phyloP scores from a whole-genome alignment of 92 coral and sea anemone genomes.

The Porites divaricata region DNA sequence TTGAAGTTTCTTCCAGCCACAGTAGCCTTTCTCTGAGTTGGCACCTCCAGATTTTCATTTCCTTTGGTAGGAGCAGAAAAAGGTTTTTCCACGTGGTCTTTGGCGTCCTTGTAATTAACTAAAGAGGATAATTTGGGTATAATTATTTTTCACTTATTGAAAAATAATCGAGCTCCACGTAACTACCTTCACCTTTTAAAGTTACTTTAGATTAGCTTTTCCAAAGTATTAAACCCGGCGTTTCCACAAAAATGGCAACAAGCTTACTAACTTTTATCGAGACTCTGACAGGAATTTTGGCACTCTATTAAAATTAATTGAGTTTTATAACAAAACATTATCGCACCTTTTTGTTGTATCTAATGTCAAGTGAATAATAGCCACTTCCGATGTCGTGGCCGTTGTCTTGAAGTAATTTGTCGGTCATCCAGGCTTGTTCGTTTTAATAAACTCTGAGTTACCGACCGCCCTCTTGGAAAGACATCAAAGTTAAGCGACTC shows the following conservation, averaged over 20 bases:
- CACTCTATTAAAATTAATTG: too few relatives aligned
- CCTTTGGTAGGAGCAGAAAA: background rate
- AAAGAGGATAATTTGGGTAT: background rate
- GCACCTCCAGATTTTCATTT: background rate
- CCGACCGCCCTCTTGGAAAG: background rate
- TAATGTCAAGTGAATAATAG: background rate
- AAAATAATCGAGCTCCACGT: background rate
- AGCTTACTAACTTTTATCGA: too few relatives aligned
- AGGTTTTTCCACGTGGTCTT: background rate
- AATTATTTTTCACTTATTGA: background rate
- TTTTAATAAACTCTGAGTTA: background rate
- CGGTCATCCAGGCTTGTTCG: background rate
- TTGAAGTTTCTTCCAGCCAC: background rate
- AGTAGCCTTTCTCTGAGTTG: background rate
- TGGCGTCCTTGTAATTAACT: slow-evolving; percentile 6
- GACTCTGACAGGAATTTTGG: too few relatives aligned
- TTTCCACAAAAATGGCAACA: too few relatives aligned
- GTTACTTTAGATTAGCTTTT: too few relatives aligned
- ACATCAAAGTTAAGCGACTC: background rate
- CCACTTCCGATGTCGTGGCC: background rate
- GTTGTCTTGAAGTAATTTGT: background rate
- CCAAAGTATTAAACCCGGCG: too few relatives aligned
- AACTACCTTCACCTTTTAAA: too few relatives aligned
- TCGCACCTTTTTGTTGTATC: too few relatives aligned
- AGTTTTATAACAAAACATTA: too few relatives aligned